phyloP scores from a whole-genome alignment of 2,113 vertebrate genomes.

The Macroglossus sobrinus region DNA sequence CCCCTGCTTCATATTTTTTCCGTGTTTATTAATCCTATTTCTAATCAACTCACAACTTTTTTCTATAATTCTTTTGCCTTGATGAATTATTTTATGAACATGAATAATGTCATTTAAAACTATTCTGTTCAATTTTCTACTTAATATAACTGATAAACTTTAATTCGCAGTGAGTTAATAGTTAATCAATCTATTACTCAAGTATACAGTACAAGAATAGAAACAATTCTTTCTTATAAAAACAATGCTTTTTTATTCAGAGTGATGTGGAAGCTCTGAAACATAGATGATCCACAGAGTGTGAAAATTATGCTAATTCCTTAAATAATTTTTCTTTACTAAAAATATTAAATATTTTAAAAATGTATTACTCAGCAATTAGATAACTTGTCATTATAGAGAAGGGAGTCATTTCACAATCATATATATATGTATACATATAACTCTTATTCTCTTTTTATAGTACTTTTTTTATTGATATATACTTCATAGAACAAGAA shows the following conservation, averaged over 20 bases:
- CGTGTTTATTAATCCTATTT: background rate
- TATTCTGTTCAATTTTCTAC: background rate
- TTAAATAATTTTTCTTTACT: background rate
- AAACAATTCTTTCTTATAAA: background rate
- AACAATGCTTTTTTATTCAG: slow-evolving; percentile 11
- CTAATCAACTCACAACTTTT: slow-evolving; percentile 15
- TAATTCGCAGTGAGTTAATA: background rate
- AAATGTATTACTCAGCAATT: background rate
- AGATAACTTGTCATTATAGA: background rate
- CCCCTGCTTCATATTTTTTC: background rate
- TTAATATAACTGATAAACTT: slow-evolving; percentile 4
- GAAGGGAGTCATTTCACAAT: background rate
- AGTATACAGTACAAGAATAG: too few relatives aligned
- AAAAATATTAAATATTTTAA: slow-evolving; percentile 27
- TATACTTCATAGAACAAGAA: background rate
- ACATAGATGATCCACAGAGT: background rate
- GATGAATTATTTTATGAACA: background rate
- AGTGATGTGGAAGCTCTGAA: background rate
- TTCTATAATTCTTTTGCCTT: slow-evolving; percentile 25
- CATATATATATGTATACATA: background rate
- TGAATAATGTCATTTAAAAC: slow-evolving; percentile 5
- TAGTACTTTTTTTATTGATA: background rate
- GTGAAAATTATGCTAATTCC: slow-evolving; percentile 23
- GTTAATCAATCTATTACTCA: background rate
- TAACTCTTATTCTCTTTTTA: background rate